Evolutionary conservation across 2,113 vertebrate genomes (phyloP), one percentile per base, ranked within the genome.

Genomic region (Clarias magur): DNA sequence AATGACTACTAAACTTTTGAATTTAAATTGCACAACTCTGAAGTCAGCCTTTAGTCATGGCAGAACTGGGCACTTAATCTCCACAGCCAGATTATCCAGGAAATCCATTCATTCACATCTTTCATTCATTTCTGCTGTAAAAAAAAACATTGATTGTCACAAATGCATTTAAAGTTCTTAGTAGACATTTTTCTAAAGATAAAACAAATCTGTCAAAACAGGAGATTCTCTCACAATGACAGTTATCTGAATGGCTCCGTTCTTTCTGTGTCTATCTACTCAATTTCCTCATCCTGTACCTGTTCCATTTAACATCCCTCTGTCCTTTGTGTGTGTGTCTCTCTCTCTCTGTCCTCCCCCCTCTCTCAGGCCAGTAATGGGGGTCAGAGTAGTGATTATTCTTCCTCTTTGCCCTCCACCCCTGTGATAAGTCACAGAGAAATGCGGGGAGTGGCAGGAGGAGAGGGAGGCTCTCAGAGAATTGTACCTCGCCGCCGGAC

Each of bases 351-450:
- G 53, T 0, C 67, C 90, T 75, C 83, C 83, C 83, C 84, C 73
- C 30, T 80, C 89, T 90, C 86, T 84, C 94, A 99, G 98, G 93
- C 97, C 91, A 97, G 95, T 94, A 99, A 98, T 0, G 97, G 97
- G 0, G 97, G 96, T 90, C 96, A 96, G 91, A 95, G 95, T 83
- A 95, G 95, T 2, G 96, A 97, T 91, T 97, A 96, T 93, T 95
- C 96, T 16, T 97, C 96, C 90, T 99, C 98, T 7, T 95, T 99
- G 89, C 98, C 98, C 0, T 98, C 97, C 89, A 99, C 98, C 2
- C 98, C 97, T 57, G 97, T 99, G 65, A 94, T 99, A n/a, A 92
- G 94, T 87, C 98, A 98, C 91, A 96, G 96, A 88, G 98, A 99
- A 82, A 94, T 98, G 91, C 94, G 96, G 70, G 93, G 95, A 34